Base-by-base conservation (phyloP, 2,888 invertebrate species). In the Digitonthophagus gazella region DNA sequence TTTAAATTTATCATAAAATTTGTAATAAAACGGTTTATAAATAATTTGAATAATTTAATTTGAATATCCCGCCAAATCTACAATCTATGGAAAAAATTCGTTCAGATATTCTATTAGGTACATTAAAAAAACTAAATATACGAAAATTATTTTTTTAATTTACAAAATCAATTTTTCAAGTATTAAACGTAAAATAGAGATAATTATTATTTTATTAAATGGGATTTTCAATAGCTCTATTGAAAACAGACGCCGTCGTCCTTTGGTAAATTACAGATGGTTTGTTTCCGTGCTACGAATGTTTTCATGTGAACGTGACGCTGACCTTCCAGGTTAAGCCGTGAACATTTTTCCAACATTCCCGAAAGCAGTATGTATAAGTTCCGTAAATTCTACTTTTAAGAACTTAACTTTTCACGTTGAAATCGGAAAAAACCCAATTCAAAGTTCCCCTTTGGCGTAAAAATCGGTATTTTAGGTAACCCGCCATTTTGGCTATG, bases 401-500 rank as follows among this genome's bases (percentile, higher is more conserved):
- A 8, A 44, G 11, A 44, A 44, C 3, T 44, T 8, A 44, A 44
- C 2, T 63, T 63, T 4, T 15, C 19, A 20, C 20, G 20, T 6
- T 15, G 15, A 16, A 19, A 18, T 63, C 18, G 11, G n/a, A 20
- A 67, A 63, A 58, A 65, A 54, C 20, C 1, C 65, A 54, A 66
- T 69, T 69, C 22, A 44, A 16, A 61, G 66, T 65, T 61, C 58
- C 66, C 67, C 66, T 65, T 67, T 61, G 44, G 14, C 56, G 20
- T 19, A 18, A 44, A 69, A 64, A 67, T 71, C 72, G 72, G 72
- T 73, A 74, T 74, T 75, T 75, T 72, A 73, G 71, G 73, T 75
- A 71, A 71, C 75, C 73, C 75, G 75, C 75, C 75, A 75, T 75
- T 75, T 75, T 75, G 75, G 66, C 61, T 22, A 19, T 61, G 63